Base-by-base conservation (phyloP, 2,113 vertebrate species). In the Burhinus bistriatus region DNA sequence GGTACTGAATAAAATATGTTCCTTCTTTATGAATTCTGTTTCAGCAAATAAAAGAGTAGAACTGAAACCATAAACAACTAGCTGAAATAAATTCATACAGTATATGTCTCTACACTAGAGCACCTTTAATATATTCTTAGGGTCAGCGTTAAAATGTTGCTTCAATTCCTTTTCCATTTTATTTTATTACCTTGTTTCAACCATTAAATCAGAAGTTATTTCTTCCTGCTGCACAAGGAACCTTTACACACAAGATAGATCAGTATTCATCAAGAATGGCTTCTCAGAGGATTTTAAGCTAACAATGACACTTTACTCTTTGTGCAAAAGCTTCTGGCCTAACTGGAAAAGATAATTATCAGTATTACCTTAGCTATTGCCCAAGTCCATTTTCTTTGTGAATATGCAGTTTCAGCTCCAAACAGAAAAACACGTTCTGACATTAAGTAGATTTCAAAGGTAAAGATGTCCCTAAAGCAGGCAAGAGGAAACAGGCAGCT, bases 361-460 rank as follows among this genome's bases (percentile, higher is more conserved):
- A 62, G 51, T 72, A 90, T 95, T 98, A 99, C 99, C 99, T 99
- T 99, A 87, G 98, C 98, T 92, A 99, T 98, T 22, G 99, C 98
- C 87, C 97, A 98, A 87, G 98, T 98, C 99, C 99, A 99, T 98
- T 99, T 99, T 81, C 97, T 98, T 92, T 99, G 99, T 61, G 98
- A 97, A 93, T 98, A 98, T 77, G 98, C 97, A 78, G 98, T 99
- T 97, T 99, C 99, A 14, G 98, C 98, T 82, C 99, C 99, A 88
- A 99, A 99, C 3, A 98, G 97, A 97, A 99, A 98, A 59, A 98
- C 97, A 75, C 98, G 98, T 95, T 99, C 99, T 34, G 98, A 98
- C 96, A 98, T 98, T 97, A 99, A 98, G 97, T 99, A 99, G 92
- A 99, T 98, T 98, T 99, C 99, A 97, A 99, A 99, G 40, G 99